Conservation (phyloP, 2,797 vertebrate species). For the Bryconaethiops microstoma region DNA sequence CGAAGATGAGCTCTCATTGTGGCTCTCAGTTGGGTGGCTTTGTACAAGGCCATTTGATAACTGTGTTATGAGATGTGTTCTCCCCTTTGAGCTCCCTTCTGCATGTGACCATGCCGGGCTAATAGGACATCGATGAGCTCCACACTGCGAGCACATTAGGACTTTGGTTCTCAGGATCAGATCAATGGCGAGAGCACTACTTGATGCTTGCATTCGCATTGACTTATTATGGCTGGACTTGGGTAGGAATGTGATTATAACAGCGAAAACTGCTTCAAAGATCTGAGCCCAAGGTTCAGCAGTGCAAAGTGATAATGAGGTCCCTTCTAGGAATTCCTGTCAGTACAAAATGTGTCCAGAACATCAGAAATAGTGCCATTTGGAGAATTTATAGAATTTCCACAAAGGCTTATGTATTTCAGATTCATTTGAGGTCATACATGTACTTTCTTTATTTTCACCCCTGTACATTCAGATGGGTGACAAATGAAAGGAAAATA, state of each 20-base stretch:
- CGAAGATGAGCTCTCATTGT: conserved; percentile 53
- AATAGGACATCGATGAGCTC: conserved; percentile 20
- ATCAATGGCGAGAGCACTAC: neutral
- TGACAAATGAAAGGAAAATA: no score
- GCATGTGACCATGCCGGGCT: conserved; percentile 30
- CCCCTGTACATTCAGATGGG: no score
- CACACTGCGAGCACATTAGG: conserved; percentile 45
- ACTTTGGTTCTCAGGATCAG: conserved; percentile 17
- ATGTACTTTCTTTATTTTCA: no score
- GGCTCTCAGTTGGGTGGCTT: conserved; percentile 43
- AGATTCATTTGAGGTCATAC: no score
- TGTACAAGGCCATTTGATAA: conserved; percentile 36
- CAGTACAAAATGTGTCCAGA: neutral
- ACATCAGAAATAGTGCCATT: no score
- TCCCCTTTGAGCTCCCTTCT: conserved; percentile 30
- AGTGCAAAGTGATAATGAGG: neutral
- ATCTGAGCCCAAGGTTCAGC: neutral
- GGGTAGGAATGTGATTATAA: neutral
- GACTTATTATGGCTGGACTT: conserved; percentile 14
- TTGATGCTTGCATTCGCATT: conserved; percentile 6
- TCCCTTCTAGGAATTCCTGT: neutral
- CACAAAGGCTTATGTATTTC: no score
- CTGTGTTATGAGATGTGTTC: conserved; percentile 39
- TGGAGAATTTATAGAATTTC: neutral
- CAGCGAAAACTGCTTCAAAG: neutral